A percentile compares a stretch with the other conserved stretches of the same genome.
Evolutionary conservation across 2,113 vertebrate genomes (phyloP).

Genomic region (Cynocephalus volans): DNA sequence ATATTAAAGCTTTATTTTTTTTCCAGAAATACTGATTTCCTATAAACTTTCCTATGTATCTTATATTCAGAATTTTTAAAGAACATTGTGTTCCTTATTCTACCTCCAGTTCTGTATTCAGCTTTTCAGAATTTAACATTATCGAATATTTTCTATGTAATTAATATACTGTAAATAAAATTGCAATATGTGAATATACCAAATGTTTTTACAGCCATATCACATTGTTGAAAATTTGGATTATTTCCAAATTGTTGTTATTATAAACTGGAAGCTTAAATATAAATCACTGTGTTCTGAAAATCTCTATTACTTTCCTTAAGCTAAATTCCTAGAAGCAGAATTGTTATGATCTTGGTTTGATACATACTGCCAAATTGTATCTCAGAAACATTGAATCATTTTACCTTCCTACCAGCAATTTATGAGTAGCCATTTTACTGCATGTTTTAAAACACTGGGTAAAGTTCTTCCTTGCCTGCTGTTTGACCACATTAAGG

Average conservation of each 20-base stretch:
- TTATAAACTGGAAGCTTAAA: not conserved
- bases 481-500: not conserved
- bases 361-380: not conserved
- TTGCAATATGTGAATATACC: not conserved
- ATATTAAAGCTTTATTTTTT: constrained; percentile 14
- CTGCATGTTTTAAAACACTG: not conserved
- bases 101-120: not conserved
- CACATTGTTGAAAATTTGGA: not conserved
- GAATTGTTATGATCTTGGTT: not conserved
- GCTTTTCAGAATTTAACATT: not conserved
- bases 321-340: not conserved
- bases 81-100: not conserved
- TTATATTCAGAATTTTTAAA: not conserved
- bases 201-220: not conserved
- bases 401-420: not conserved
- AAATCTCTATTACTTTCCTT: not conserved
- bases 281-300: not conserved
- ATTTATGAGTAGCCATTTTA: not conserved
- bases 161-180: not conserved
- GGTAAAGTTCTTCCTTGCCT: not conserved
- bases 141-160: not conserved
- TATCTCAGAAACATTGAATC: not conserved
- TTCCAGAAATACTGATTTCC: not conserved
- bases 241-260: not conserved
- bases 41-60: not conserved